Evolutionary conservation across 1,140 invertebrate species (phyloP), one percentile per base, ranked within the genome.

Genomic region (Leptopilina clavipes): DNA sequence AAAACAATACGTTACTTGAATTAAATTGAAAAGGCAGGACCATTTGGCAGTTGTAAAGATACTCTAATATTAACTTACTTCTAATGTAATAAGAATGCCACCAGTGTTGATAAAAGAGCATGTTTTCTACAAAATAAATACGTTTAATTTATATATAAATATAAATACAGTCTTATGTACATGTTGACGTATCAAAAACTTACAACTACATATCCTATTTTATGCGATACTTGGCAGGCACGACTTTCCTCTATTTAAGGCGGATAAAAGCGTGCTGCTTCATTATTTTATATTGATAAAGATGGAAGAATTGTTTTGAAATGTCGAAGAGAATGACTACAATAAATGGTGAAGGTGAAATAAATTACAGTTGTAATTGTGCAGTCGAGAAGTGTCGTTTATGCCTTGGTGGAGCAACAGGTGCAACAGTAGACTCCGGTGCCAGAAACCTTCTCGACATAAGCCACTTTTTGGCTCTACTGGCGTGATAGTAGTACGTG

Each of bases 341-440:
- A 31, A 5, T 31, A 31, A 10, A 14, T 65, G 22, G 59, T 37
- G 59, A 31, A n/a, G 14, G 22, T 31, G 22, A 65, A 31, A 65
- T 40, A 45, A n/a, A 71, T 85, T 82, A 88, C 75, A 88, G 14
- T 52, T 89, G 86, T 78, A 89, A 44, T 71, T 85, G 86, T 14
- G 80, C 79, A 71, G 76, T 85, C n/a, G 80, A 73, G 56, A 78
- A 78, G 9, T 87, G 88, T 84, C 88, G 88, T 85, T 90, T 92
- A 17, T 86, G 87, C 77, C 91, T 85, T 14, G 91, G 91, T 14
- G 91, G 91, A 54, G 89, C 90, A 37, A 92, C 81, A 19, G 92
- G 91, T 37, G 85, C n/a, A n/a, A n/a, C n/a, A n/a, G 84, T 77
- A 31, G 37, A 40, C 9, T 87, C 84, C 19, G 84, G 79, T 0